phyloP scores from a whole-genome alignment of 2,888 invertebrate species.

The Ligdia adustata region DNA sequence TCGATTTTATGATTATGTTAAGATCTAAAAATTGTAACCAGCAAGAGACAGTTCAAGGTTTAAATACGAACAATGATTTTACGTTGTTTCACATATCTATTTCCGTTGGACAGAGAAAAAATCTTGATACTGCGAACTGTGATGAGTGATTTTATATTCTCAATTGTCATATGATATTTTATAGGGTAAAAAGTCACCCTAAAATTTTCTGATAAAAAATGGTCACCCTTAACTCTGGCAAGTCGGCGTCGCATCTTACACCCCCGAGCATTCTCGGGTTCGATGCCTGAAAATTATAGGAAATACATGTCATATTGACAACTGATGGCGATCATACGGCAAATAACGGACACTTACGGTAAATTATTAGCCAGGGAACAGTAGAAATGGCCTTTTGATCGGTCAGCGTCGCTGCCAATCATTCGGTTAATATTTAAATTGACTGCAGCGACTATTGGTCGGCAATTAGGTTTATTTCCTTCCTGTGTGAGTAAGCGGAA shows the following conservation, averaged over 20 bases:
- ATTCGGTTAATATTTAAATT: constrained; percentile 24
- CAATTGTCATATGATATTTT: too few relatives aligned
- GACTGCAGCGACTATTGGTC: constrained; percentile 16
- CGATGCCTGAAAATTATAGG: constrained; percentile 34
- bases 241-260: constrained; percentile 38
- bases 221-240: constrained; percentile 36
- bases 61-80: too few relatives aligned
- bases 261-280: constrained; percentile 31
- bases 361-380: constrained; percentile 23
- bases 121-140: too few relatives aligned
- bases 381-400: constrained; percentile 22
- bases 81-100: too few relatives aligned
- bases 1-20: too few relatives aligned
- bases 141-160: too few relatives aligned
- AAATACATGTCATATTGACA: constrained; percentile 30
- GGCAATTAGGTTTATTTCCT: constrained; percentile 20
- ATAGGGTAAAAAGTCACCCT: neutral
- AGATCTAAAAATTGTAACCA: too few relatives aligned
- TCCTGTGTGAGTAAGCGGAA: constrained; percentile 14
- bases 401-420: constrained; percentile 5
- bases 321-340: constrained; percentile 23
- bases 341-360: constrained; percentile 18
- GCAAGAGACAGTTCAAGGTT: too few relatives aligned
- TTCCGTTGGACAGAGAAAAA: too few relatives aligned
- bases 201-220: neutral